Evolutionary conservation across 1,140 invertebrate species (phyloP).

Genomic region (Bacillus rossius): DNA sequence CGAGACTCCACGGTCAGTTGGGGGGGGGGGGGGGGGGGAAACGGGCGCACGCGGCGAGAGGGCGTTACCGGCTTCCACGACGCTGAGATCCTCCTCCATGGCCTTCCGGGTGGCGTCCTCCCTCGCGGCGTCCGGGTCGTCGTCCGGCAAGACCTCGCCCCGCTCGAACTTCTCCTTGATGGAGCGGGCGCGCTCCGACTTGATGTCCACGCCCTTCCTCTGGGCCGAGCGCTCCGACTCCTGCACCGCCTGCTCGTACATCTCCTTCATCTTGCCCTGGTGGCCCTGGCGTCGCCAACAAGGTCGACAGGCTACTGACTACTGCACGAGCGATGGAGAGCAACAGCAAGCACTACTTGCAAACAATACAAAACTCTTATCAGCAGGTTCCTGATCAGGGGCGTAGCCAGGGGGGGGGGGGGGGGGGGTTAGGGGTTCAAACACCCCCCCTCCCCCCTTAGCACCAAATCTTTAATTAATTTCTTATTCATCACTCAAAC

Average conservation of each 20-base stretch:
- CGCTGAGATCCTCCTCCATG: conserved; percentile 63
- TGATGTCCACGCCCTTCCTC: conserved; percentile 17
- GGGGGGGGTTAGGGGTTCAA: no score
- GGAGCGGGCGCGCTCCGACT: conserved; percentile 54
- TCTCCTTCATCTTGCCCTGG: conserved; percentile 84
- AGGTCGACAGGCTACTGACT: background rate
- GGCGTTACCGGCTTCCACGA: conserved; percentile 72
- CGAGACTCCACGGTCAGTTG: background rate
- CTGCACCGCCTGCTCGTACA: conserved; percentile 84
- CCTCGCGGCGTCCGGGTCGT: conserved; percentile 51
- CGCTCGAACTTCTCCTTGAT: conserved; percentile 82
- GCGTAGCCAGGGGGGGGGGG: no score
- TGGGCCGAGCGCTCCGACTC: conserved; percentile 48
- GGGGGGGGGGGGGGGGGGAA: background rate
- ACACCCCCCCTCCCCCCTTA: no score
- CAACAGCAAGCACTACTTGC: no score
- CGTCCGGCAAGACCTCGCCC: conserved; percentile 52
- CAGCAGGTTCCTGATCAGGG: no score
- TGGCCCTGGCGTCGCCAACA: conserved; percentile 57
- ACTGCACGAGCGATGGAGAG: no score
- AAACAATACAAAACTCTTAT: no score
- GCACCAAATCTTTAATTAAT: no score
- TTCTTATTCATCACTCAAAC: no score
- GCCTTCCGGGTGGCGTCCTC: conserved; percentile 44
- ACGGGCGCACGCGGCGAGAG: no score